Base-by-base conservation (phyloP, 2,113 vertebrate genomes). In the Beaufortia kweichowensis region DNA sequence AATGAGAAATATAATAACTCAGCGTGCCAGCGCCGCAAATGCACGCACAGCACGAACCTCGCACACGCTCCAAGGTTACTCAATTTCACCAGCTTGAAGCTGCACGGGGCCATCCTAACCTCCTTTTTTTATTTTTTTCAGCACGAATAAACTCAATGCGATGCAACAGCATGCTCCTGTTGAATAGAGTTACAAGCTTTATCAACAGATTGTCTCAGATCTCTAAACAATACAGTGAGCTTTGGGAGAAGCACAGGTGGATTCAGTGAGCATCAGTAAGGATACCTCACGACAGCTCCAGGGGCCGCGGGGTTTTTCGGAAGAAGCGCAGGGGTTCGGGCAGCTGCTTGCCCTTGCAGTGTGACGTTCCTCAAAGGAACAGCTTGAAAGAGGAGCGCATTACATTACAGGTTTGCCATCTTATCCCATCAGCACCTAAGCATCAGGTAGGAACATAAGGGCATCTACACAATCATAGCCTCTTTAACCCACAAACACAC, bases 1-100 rank as follows among this genome's bases (percentile, higher is more conserved):
- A 80, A 80, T 70, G 65, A 77, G 63, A 67, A 76, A 75, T 68
- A 59, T 76, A 68, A 80, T 80, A 70, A 76, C 63, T 53, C 55
- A 72, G 55, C 35, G 24, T 59, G 31, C 31, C 68, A 71, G 53
- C 10, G 53, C 68, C 8, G 26, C 56, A 61, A 61, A 74, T 7
- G 10, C 19, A 1, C 41, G 12, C 75, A 48, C 53, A 46, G 39
- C 65, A 50, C 19, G 55, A 77, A 29, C 43, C 31, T 56, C 41
- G 35, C 48, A 46, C 48, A 50, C 17, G 61, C 61, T 65, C 61
- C 61, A 76, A 76, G 73, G 73, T 76, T 76, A 76, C 63, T 69
- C 65, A 43, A 68, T 61, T 69, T 60, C 39, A 48, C 56, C 41
- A 69, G 65, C 56, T 60, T 60, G 76, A 39, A 68, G 43, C 76